Conservation (phyloP, 2,797 vertebrate genomes). For the Remorina albescens region DNA sequence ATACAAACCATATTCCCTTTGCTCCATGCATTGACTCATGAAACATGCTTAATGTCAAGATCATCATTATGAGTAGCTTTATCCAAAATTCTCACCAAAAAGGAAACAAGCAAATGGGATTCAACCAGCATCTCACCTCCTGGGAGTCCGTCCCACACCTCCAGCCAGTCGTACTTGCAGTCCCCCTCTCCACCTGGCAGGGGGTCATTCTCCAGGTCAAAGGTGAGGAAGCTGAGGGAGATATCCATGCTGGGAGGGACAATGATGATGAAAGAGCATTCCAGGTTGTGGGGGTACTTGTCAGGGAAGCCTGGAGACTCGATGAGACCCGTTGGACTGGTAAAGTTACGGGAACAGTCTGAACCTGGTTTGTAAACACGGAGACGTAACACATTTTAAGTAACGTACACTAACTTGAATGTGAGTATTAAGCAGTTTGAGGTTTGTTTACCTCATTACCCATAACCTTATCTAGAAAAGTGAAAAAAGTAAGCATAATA, state of each 20-base stretch:
- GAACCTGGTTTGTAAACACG: slow-evolving; percentile 85
- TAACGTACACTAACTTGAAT: not conserved
- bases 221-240: slow-evolving; percentile 93
- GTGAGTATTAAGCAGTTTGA: not conserved
- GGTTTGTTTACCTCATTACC: not conserved
- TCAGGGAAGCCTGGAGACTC: slow-evolving; percentile 98
- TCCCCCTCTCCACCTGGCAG: slow-evolving; percentile 93
- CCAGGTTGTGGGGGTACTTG: slow-evolving; percentile 98
- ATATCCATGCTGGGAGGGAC: slow-evolving; percentile 95
- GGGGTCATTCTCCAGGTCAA: slow-evolving; percentile 97
- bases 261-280: slow-evolving; percentile 95
- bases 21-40: slow-evolving; percentile 30
- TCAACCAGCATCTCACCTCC: slow-evolving; percentile 79
- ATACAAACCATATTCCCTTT: slow-evolving; percentile 28
- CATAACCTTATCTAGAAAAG: not conserved
- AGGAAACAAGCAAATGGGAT: not conserved
- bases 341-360: slow-evolving; percentile 97
- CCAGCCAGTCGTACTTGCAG: slow-evolving; percentile 98
- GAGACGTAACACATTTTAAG: not conserved
- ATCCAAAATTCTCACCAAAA: not conserved
- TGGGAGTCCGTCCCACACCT: slow-evolving; percentile 98
- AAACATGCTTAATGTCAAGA: slow-evolving; percentile 12
- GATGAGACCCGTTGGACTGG: slow-evolving; percentile 90
- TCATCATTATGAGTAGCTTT: not conserved
- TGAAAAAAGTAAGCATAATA: not conserved